Conservation (phyloP, 2,888 invertebrate species). For the Calameuta filiformis region DNA sequence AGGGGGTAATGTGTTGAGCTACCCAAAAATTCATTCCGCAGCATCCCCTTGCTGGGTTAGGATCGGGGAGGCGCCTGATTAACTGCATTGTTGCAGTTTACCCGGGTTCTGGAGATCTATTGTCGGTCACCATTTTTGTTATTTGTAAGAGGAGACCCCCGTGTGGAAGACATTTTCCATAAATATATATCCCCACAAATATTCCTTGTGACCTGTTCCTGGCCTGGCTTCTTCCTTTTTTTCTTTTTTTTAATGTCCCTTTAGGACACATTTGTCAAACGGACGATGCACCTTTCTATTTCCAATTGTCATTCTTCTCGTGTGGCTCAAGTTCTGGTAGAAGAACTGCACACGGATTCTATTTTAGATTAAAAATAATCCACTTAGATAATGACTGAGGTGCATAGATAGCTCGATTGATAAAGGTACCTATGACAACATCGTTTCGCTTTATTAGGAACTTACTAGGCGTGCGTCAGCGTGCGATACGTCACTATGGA, state of each 20-base stretch:
- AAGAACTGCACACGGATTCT: background rate
- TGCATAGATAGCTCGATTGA: background rate
- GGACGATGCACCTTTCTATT: background rate
- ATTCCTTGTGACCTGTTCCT: background rate
- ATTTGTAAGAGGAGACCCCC: background rate
- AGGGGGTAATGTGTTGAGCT: slow-evolving; percentile 27
- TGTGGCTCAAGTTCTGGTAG: background rate
- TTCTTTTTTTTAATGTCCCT: background rate
- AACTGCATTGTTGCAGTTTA: slow-evolving; percentile 51
- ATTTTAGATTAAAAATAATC: background rate
- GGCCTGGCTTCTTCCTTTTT: background rate
- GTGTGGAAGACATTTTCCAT: background rate
- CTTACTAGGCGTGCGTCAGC: background rate
- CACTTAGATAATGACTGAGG: background rate
- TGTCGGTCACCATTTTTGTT: background rate
- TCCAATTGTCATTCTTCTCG: background rate
- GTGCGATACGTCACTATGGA: background rate
- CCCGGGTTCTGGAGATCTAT: slow-evolving; percentile 1
- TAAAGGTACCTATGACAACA: background rate
- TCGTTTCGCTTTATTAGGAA: background rate
- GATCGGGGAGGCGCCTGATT: slow-evolving; percentile 44
- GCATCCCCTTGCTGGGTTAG: slow-evolving; percentile 5
- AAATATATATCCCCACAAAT: background rate
- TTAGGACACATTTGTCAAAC: background rate
- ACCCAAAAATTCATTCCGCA: slow-evolving; percentile 11